Base-by-base conservation (phyloP, 2,113 vertebrate genomes). In the Pampusana beccarii region DNA sequence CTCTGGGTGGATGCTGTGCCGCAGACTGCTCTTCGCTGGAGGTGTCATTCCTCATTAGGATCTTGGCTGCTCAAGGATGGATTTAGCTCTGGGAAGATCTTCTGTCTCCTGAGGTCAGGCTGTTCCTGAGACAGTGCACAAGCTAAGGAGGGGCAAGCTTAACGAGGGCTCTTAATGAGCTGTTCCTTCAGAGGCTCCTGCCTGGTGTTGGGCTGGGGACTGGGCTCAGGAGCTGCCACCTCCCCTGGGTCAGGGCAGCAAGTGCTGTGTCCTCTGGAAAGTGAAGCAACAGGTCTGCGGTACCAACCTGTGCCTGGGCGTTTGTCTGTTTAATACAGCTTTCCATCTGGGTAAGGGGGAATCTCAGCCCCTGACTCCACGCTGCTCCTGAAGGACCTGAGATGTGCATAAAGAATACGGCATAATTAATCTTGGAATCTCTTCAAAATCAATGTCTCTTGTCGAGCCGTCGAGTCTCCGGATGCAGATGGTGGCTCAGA, bases 351-450 rank as follows among this genome's bases (percentile, higher is more conserved):
- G 33, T 33, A 16, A 58, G 42, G 23, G 56, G 57, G 77, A 56
- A 67, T 78, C 72, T 74, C 88, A 73, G 4, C 66, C 57, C 62
- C 36, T 64, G 24, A 2, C 70, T 81, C 6, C 0, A 18, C 13
- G 1, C 81, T 12, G 1, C 71, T 92, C 88, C 85, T 5, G 33
- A 80, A 92, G 88, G 86, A 88, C 12, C 70, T 48, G 88, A 62
- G 51, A 73, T 20, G 9, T 9, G 5, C 33, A 1, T 42, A 28
- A 69, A 84, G 80, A 61, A 46, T 57, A 23, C 10, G 77, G 86
- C 65, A 36, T 88, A 86, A 95, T 94, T 93, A 81, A 72, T 96
- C 77, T 21, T 44, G 77, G 92, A 71, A 90, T 92, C 65, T 83
- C 77, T 26, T 86, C 33, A 14, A 74, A 95, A 94, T 96, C 95